Base-by-base conservation (phyloP, 2,797 vertebrate genomes). In the Nyctalus aviator region DNA sequence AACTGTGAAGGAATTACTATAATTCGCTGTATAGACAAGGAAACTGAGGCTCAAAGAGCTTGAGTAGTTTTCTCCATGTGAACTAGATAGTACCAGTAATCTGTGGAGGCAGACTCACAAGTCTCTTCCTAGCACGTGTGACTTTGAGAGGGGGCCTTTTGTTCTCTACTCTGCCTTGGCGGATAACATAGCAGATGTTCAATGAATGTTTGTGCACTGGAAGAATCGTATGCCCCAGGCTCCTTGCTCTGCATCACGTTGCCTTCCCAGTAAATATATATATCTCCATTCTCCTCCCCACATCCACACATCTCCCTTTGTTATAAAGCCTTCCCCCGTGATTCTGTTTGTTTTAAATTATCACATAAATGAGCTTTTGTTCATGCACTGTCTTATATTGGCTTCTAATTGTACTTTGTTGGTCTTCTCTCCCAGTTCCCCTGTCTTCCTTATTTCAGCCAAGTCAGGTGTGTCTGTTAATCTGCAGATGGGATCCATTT, bases 401-500 rank as follows among this genome's bases (percentile, higher is more conserved):
- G 32, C 44, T 89, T 71, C 72, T 68, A 57, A 79, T 27, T 68
- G 15, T 30, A 25, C 59, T 66, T 23, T 21, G 15, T 62, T 66
- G 8, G 8, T 76, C 76, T 85, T 37, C 5, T 72, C 62, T 82
- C 76, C 82, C 18, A 21, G 59, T 68, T 73, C 50, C 69, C 86
- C 55, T 76, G 2, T 44, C 66, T 57, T 87, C 13, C 18, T 76
- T 23, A 21, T 72, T 92, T 86, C 62, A 72, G 57, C 23, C 64
- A 81, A 93, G 37, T 37, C 62, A 89, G 68, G 55, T 76, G 59
- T 57, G 4, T 64, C 79, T 44, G 25, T 73, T 91, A 59, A 85
- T 75, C 62, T 81, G 50, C 77, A 93, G 35, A 44, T 82, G n/a
- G 18, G 21, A 93, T 64, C 14, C 76, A 82, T 84, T 94, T 81